Conservation (phyloP, 2,113 vertebrate genomes). For the Mesoclemmys tuberculata region DNA sequence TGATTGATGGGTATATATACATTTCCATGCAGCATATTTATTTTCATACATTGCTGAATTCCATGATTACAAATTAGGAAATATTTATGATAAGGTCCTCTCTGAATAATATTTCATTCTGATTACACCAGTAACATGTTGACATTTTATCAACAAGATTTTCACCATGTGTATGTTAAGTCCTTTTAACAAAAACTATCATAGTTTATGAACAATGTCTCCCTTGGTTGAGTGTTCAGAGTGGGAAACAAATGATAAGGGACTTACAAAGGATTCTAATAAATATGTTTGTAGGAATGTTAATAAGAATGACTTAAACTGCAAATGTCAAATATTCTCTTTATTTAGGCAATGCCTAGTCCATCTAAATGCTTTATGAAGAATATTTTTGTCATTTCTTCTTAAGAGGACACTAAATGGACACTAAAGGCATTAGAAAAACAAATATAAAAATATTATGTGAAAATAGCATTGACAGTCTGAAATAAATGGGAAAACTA, state of each 20-base stretch:
- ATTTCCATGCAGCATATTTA: slow-evolving; percentile 14
- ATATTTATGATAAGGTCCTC: background rate
- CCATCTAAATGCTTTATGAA: background rate
- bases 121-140: slow-evolving; percentile 31
- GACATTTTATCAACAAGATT: slow-evolving; percentile 62
- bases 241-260: background rate
- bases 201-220: slow-evolving; percentile 10
- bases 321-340: background rate
- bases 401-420: background rate
- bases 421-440: background rate
- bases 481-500: background rate
- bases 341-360: background rate
- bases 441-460: background rate
- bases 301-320: slow-evolving; percentile 11
- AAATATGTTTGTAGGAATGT: slow-evolving; percentile 61
- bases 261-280: background rate
- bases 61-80: slow-evolving; percentile 49
- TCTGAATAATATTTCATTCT: slow-evolving; percentile 21
- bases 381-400: background rate
- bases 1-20: background rate
- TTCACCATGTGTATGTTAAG: slow-evolving; percentile 2
- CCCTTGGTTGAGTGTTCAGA: slow-evolving; percentile 37
- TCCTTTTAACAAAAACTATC: slow-evolving; percentile 53
- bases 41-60: slow-evolving; percentile 55
- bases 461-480: background rate